These are phyloP conservation scores for Hemicordylus capensis DNA, from an alignment of 2,113 vertebrate genomes.

Conservation along the genomic window DNA sequence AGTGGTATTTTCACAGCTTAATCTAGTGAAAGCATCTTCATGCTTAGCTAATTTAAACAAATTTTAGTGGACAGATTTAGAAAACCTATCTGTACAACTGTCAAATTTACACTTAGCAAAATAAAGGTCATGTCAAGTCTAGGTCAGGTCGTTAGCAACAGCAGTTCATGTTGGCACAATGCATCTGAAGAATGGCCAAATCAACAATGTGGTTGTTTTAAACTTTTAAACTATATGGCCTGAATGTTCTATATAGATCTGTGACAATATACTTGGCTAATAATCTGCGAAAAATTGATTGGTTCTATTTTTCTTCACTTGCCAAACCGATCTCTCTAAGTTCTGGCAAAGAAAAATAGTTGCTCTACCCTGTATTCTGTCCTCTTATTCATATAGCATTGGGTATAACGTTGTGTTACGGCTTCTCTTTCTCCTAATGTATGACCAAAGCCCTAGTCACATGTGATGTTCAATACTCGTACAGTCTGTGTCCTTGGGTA, in stretches of 20 bases:
- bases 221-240: background rate
- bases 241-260: background rate
- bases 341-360: background rate
- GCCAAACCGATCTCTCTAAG: too few species aligned
- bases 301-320: too few species aligned
- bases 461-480: too few species aligned
- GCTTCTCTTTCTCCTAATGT: background rate
- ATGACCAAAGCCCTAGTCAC: too few species aligned
- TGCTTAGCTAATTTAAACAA: background rate
- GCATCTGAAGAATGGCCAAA: too few species aligned
- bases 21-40: background rate
- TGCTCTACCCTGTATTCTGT: background rate
- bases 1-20: too few species aligned
- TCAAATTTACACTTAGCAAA: background rate
- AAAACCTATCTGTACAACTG: background rate
- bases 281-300: background rate
- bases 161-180: background rate
- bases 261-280: background rate
- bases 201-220: background rate
- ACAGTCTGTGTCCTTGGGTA: too few species aligned
- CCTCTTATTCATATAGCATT: background rate
- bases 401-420: background rate
- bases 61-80: background rate
- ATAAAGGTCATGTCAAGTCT: background rate
- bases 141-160: too few species aligned